A percentile compares a stretch with the other conserved stretches of the same genome.
These are phyloP conservation scores for Collichthys lucidus DNA, from an alignment of 2,113 vertebrate species.

Conservation along the genomic window DNA sequence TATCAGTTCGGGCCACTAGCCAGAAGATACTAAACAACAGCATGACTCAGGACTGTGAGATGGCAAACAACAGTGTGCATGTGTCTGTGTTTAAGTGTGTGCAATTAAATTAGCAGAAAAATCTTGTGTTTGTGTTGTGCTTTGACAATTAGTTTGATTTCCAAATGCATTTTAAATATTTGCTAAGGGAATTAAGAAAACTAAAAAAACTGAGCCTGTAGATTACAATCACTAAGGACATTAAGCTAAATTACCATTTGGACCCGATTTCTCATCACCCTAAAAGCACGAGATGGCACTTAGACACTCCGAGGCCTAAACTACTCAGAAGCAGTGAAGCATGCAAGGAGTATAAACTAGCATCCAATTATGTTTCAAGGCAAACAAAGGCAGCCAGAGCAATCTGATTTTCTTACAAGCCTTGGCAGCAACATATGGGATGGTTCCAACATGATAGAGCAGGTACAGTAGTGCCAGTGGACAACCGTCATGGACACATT, in stretches of 20 bases:
- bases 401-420: constrained; percentile 24
- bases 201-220: neutral
- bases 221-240: constrained; percentile 5
- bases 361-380: constrained; percentile 35
- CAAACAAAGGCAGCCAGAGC: constrained; percentile 19
- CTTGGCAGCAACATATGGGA: constrained; percentile 13
- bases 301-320: constrained; percentile 3
- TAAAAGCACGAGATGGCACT: constrained; percentile 31
- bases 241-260: constrained; percentile 11
- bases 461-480: constrained; percentile 9
- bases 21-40: constrained; percentile 53
- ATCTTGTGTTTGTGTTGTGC: neutral
- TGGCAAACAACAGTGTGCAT: constrained; percentile 2
- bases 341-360: constrained; percentile 19
- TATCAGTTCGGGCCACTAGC: constrained; percentile 49
- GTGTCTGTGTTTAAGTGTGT: neutral
- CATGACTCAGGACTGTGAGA: constrained; percentile 52
- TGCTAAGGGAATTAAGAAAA: neutral
- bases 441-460: constrained; percentile 15
- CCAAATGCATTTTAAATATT: neutral
- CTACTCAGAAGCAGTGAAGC: neutral
- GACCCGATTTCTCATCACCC: constrained; percentile 30
- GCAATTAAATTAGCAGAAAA: neutral
- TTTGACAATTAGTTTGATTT: neutral
- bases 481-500: constrained; percentile 25